Conservation (phyloP, 2,797 vertebrate genomes). For the Ctenopoma kingsleyae region DNA sequence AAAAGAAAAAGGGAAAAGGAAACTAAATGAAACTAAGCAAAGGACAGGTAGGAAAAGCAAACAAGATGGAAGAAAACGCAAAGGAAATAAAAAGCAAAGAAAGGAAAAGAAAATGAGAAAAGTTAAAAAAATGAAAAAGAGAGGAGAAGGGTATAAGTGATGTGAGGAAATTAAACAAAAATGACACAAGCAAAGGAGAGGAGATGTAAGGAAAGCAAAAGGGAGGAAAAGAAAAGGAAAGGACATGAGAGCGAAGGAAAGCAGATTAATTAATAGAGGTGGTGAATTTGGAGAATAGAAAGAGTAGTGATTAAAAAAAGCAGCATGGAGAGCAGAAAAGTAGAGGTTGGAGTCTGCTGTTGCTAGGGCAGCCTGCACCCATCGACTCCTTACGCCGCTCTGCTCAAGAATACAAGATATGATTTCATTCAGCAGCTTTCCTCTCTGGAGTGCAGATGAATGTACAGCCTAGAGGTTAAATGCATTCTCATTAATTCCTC, state of each 20-base stretch:
- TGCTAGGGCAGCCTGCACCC: slow-evolving; percentile 33
- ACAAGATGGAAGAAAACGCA: accelerated
- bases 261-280: not conserved
- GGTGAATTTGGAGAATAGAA: slow-evolving; percentile 4
- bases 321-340: not conserved
- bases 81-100: accelerated
- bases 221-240: not conserved
- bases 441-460: slow-evolving; percentile 43
- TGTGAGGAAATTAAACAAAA: no score
- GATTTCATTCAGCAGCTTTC: slow-evolving; percentile 62
- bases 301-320: not conserved
- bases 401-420: slow-evolving; percentile 49
- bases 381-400: not conserved
- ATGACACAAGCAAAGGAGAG: not conserved
- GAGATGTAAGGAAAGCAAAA: not conserved
- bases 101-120: not conserved
- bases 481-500: slow-evolving; percentile 50
- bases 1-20: not conserved
- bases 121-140: not conserved
- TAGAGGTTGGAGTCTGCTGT: slow-evolving; percentile 30
- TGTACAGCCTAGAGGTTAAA: slow-evolving; percentile 64
- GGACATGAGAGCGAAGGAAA: not conserved
- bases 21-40: not conserved
- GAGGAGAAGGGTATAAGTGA: no score
- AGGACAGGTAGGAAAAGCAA: not conserved